Conservation (phyloP, 2,888 invertebrate genomes). For the Drosophila greeni region DNA sequence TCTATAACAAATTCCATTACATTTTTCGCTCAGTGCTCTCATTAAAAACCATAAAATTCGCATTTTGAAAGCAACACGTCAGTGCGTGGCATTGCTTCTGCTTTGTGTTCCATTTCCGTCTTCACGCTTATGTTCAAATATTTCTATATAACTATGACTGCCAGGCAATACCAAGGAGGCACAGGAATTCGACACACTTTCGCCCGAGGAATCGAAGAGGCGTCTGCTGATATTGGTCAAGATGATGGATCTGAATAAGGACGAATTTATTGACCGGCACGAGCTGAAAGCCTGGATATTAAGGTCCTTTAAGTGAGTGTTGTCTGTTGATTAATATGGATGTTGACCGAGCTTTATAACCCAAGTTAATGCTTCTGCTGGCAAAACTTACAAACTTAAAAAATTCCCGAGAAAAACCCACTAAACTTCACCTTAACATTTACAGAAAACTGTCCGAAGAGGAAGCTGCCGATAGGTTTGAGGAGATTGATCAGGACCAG, state of each 20-base stretch:
- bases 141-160: constrained; percentile 3
- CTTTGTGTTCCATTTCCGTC: constrained; percentile 39
- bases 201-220: constrained; percentile 90
- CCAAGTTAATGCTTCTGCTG: constrained; percentile 19
- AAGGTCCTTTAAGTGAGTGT: constrained; percentile 88
- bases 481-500: constrained; percentile 90
- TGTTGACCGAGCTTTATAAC: constrained; percentile 12
- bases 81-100: constrained; percentile 22
- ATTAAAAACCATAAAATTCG: constrained; percentile 28
- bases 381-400: constrained; percentile 1
- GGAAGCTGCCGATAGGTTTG: constrained; percentile 90
- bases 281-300: constrained; percentile 96
- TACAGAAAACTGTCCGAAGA: constrained; percentile 89
- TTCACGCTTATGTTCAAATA: constrained; percentile 18
- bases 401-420: not conserved
- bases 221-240: constrained; percentile 86
- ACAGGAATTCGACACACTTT: constrained; percentile 92
- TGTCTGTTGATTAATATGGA: constrained; percentile 70
- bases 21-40: constrained; percentile 11
- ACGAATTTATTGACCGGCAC: constrained; percentile 86
- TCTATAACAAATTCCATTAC: not conserved
- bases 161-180: constrained; percentile 93
- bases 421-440: not conserved
- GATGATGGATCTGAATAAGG: constrained; percentile 93
- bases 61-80: constrained; percentile 37